Base-by-base conservation (phyloP, 2,113 vertebrate species). In the Lasiurus borealis region DNA sequence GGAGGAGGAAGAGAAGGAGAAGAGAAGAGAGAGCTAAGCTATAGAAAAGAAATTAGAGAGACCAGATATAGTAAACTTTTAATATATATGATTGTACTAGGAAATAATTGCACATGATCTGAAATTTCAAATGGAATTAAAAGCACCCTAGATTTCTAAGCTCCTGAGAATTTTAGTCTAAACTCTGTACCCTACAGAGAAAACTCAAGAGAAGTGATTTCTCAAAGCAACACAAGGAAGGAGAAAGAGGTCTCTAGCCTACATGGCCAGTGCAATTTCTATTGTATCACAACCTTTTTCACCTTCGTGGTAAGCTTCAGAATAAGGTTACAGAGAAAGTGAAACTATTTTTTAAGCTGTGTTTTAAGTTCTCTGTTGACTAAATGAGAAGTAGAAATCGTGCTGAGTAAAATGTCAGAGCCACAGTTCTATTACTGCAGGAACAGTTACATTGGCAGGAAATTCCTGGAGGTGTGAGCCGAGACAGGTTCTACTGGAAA, bases 131-230 rank as follows among this genome's bases (percentile, higher is more conserved):
- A 80, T 36, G 54, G 85, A 80, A 48, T 80, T 57, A 40, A 85
- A 66, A 85, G 15, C 57, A 73, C 46, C 10, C 14, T 46, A 40
- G 13, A 80, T 66, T 75, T 81, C 68, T 54, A 54, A 93, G 31
- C 5, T 80, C 44, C 10, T 68, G 29, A 72, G 59, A 76, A 54
- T 64, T 85, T 86, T 62, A 76, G 40, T 36, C 8, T 23, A 85
- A 82, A 27, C 13, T 90, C 52, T 90, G 85, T 50, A 62, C 86
- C 89, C 85, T 86, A 69, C 34, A 71, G 48, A 75, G 13, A 71
- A 82, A 86, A 82, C 31, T 90, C 85, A 94, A 66, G 54, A 76
- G 68, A 85, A 44, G 21, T 59, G 31, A 85, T 80, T 75, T 88
- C 10, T 86, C 29, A 90, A 81, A 89, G 34, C 4, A 3, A 57